Percentiles rank a stretch among this genome's conserved stretches.
Conservation (phyloP, 2,113 vertebrate species). For the Seriola dumerili region DNA sequence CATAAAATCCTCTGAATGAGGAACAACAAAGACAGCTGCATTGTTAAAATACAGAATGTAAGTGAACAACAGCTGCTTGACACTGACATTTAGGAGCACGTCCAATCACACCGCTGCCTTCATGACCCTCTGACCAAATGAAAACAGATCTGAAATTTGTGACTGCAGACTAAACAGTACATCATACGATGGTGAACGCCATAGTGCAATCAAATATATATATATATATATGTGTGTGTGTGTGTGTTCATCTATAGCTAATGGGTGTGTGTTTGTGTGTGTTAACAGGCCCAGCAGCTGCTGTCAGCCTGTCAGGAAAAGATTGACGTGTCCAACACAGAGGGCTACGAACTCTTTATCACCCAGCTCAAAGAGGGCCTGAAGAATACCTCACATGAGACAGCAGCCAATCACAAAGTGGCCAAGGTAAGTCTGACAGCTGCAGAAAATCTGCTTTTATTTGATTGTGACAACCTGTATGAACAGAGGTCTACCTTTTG, state of each 20-base stretch:
- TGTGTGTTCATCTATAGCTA: slow-evolving; percentile 34
- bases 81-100: no score
- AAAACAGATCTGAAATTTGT: background rate
- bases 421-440: slow-evolving; percentile 90
- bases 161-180: background rate
- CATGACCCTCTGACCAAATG: background rate
- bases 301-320: slow-evolving; percentile 97
- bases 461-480: background rate
- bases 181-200: background rate
- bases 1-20: no score
- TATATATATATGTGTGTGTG: background rate
- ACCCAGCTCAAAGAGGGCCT: slow-evolving; percentile 97
- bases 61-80: no score
- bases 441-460: background rate
- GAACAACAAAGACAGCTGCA: no score
- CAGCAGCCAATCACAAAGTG: slow-evolving; percentile 99
- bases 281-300: slow-evolving; percentile 94
- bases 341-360: slow-evolving; percentile 97
- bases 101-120: background rate
- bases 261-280: slow-evolving; percentile 17
- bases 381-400: slow-evolving; percentile 99
- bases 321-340: slow-evolving; percentile 95
- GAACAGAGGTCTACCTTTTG: background rate
- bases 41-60: no score
- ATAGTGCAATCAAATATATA: no score